Evolutionary conservation across 2,888 invertebrate genomes (phyloP).

Genomic region (Acleris sparsana): DNA sequence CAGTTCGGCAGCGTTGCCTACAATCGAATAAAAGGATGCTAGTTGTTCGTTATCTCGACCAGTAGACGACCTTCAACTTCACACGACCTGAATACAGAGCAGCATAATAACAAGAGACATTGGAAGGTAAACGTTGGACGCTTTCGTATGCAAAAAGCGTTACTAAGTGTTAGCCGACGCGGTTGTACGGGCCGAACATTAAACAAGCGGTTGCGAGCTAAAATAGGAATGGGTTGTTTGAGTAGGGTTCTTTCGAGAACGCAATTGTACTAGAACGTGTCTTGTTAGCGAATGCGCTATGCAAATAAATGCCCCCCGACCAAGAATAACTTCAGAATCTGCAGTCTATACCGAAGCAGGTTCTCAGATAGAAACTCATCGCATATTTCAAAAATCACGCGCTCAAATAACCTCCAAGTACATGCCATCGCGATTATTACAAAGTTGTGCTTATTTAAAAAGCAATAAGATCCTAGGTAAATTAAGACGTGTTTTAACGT

Average conservation of each 20-base stretch:
- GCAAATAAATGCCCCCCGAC: constrained; percentile 67
- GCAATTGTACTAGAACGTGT: constrained; percentile 82
- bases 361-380: constrained; percentile 19
- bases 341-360: constrained; percentile 23
- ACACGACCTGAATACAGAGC: constrained; percentile 74
- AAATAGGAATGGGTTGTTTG: constrained; percentile 83
- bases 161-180: constrained; percentile 78
- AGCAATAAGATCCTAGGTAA: background rate
- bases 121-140: constrained; percentile 70
- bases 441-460: background rate
- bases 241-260: constrained; percentile 83
- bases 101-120: constrained; percentile 77
- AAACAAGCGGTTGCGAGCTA: constrained; percentile 79
- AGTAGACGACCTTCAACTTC: constrained; percentile 76
- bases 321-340: constrained; percentile 28
- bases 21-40: constrained; percentile 58
- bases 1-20: constrained; percentile 40
- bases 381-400: constrained; percentile 24
- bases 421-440: background rate
- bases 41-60: constrained; percentile 71
- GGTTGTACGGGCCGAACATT: constrained; percentile 82
- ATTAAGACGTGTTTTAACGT: background rate
- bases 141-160: constrained; percentile 84
- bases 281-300: constrained; percentile 81
- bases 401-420: constrained; percentile 9